Base-by-base conservation (phyloP, 2,888 invertebrate genomes). In the Yponomeuta cagnagella region DNA sequence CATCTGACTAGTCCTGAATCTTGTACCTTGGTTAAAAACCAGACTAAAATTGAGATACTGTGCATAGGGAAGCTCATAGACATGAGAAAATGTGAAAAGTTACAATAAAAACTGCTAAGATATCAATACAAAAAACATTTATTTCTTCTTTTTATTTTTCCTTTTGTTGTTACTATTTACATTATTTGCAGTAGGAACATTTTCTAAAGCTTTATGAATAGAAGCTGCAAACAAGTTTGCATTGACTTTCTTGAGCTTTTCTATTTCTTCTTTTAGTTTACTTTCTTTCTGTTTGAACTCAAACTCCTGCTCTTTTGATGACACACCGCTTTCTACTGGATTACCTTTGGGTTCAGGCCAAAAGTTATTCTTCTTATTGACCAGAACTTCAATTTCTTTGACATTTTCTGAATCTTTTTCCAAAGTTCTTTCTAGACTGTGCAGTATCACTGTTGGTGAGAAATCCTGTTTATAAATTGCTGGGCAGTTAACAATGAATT, bases 401-500 rank as follows among this genome's bases (percentile, higher is more conserved):
- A 85, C 72, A 70, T 89, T 85, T 68, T 93, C 93, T 10, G 80
- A 83, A 75, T 92, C 90, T 68, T 87, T 90, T 75, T 95, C 95
- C 15, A 94, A 85, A 76, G 93, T 93, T 73, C 95, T 93, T 76
- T 95, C 94, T 71, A 97, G 88, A 72, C 93, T 94, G 71, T 93
- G 93, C 5, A 95, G 78, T 37, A 94, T 85, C 15, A 94, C 81
- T 72, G 83, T 93, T 0, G 94, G 94, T 73, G 92, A 90, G 64
- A 94, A 93, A 70, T 93, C 93, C 70, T 94, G 93, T 72, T 92
- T 89, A 72, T 93, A 94, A 75, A 95, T 94, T 73, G 94, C 93
- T 4, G 93, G 90, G 72, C 92, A 93, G 52, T 94, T 94, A 1
- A 94, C 81, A 0, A 94, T 92, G 78, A 96, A 95, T 72, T 93